Evolutionary conservation across 2,113 vertebrate genomes (phyloP), one percentile per base, ranked within the genome.

Genomic region (Brachyhypopomus gauderio): DNA sequence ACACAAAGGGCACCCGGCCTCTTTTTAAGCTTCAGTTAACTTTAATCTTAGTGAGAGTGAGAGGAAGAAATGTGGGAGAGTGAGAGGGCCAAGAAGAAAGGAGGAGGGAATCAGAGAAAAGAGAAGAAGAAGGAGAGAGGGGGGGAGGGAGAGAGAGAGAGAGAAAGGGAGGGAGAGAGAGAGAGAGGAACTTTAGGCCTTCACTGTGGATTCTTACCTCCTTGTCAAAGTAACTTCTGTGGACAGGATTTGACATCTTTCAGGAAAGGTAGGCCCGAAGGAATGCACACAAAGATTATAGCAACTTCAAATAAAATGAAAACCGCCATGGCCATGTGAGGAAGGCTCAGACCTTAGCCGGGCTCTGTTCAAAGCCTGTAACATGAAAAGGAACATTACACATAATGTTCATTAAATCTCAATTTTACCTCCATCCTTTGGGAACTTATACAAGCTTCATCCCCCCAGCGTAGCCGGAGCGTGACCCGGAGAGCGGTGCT

Each of bases 231-330:
- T 83, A 86, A 86, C 80, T 88, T 89, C 55, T 72, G 78, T 77
- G 87, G 55, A 27, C 16, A 59, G 87, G 66, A 87, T 86, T 76
- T 92, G 88, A 91, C 81, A 81, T 86, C 74, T 90, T 89, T 92
- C 85, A 85, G 82, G 81, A 85, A 89, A 88, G 83, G 63, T 87
- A 82, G 83, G 62, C 81, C 90, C 86, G 62, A 76, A 90, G 88
- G 86, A 86, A 88, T 92, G 27, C 82, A 63, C 86, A 87, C 17
- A 89, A 83, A 90, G 79, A 86, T 88, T 81, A 91, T 87, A 79
- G 82, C 84, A 90, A 86, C 82, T 90, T 91, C 83, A 91, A 79
- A 80, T 90, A 80, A 91, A 91, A 89, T 86, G 78, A 87, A 91
- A 89, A 72, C 23, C 74, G 67, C 89, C 85, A 86, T 58, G 74